Evolutionary conservation across 2,113 vertebrate species (phyloP), one percentile per base, ranked within the genome.

Genomic region (Xiphorhynchus elegans): DNA sequence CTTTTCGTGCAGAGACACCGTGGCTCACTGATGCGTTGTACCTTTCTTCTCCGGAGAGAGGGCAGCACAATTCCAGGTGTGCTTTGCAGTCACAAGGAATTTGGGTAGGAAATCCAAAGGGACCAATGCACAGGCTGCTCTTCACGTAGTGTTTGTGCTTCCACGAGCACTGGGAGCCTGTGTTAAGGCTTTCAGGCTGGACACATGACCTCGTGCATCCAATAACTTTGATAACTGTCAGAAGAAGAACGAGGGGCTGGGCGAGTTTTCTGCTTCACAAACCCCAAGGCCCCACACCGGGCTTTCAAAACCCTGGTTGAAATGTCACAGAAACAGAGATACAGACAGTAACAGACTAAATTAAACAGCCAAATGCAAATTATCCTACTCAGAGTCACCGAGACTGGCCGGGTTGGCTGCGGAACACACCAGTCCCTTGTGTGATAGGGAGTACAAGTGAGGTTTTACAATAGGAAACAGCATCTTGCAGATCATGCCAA

Each of bases 121-220:
- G 42, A 47, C 52, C 8, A 4, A 75, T 64, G 33, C 55, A 70
- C 44, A 81, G 86, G 55, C 76, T 84, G 80, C 83, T 91, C 53
- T 70, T 89, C 72, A 84, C 66, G 25, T 13, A 33, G 67, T 28
- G 9, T 26, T 26, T 46, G 50, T 39, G 19, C 29, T 96, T 93
- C 91, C 69, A 70, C 86, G 55, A 88, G 87, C 93, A 25, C 60
- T 7, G 25, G 58, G 78, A 93, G 82, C 89, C 78, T 39, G 8
- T 69, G 64, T 76, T 73, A 87, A 87, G 93, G 91, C 91, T 91
- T 91, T 95, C 85, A 77, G 67, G 53, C 83, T 7, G 7, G 73
- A 59, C 10, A 26, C 7, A 3, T 29, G 70, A 82, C 62, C 66
- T 79, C 5, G 20, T 82, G 89, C 59, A 85, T 58, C 89, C 53